Base-by-base conservation (phyloP, 2,797 vertebrate species). In the Meriones psammophilus region DNA sequence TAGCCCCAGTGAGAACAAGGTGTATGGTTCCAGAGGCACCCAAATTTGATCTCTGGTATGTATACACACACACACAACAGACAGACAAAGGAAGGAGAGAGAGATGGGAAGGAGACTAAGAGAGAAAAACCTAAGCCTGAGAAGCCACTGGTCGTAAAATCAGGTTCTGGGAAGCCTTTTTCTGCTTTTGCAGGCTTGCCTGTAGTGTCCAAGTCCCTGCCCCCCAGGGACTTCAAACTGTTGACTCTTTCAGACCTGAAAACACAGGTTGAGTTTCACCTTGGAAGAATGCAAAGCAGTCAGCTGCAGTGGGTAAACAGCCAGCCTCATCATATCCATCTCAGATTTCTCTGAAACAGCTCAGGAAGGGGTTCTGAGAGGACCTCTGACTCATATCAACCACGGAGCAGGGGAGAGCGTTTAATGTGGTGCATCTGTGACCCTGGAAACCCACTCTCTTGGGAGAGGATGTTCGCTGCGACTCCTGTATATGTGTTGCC, bases 251-350 rank as follows among this genome's bases (percentile, higher is more conserved):
- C 74, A 94, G 79, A 97, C 81, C 92, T 94, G 94, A 97, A 94
- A 96, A 93, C 69, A 76, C 90, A 79, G 50, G 56, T 56, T 80
- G 60, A 90, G 91, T 97, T 97, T 93, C 96, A 94, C 95, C 94
- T 96, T 76, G 30, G 95, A 88, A 96, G 91, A 96, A 97, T 97
- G 96, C 95, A 97, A 97, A 97, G 36, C 5, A 95, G 92, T 88
- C 87, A 96, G 94, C 88, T 97, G 92, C 87, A 68, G 20, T 24
- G 30, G 81, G 62, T 64, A 50, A 86, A 33, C 69, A 76, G 42
- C 3, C 5, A 79, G 33, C 54, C 12, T 58, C 24, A 12, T 22
- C 42, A 68, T 26, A 64, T 93, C 91, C 74, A 36, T 39, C 81
- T 50, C 69, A 64, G 83, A 80, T 89, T 95, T 95, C 86, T 96